Conservation (phyloP, 37 sponge, comb jelly and placozoan species). For the Theonella swinhoei region DNA sequence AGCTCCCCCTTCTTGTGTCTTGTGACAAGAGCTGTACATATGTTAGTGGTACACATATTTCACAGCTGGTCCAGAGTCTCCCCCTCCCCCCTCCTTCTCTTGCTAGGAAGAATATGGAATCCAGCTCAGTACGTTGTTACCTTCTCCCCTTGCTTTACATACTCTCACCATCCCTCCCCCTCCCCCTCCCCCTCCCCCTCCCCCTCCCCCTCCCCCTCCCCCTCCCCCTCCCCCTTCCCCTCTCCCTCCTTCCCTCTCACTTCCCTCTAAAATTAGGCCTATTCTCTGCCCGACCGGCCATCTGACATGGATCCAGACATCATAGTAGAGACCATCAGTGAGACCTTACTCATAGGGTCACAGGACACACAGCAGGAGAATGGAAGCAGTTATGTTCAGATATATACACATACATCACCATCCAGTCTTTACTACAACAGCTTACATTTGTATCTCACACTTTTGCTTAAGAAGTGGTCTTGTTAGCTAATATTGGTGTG, state of each 20-base stretch:
- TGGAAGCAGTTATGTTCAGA: neutral
- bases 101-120: conserved; percentile 8
- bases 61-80: conserved; percentile 61
- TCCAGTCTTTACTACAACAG: too few relatives aligned
- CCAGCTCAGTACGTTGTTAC: conserved; percentile 43
- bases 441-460: too few relatives aligned
- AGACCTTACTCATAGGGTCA: neutral
- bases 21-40: too few relatives aligned
- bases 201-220: neutral
- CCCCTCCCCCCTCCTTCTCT: conserved; percentile 76
- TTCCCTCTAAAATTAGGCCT: neutral
- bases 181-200: neutral
- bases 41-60: too few relatives aligned
- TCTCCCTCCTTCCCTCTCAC: neutral
- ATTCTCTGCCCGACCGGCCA: neutral
- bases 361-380: neutral
- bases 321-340: neutral
- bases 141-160: neutral
- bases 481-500: too few relatives aligned
- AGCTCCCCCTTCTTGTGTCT: too few relatives aligned
- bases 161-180: neutral
- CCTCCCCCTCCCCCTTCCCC: neutral
- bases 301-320: neutral
- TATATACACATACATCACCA: too few relatives aligned
- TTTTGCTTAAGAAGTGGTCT: too few relatives aligned